phyloP scores from a whole-genome alignment of 2,888 invertebrate genomes.

The Herminia tarsipennalis region DNA sequence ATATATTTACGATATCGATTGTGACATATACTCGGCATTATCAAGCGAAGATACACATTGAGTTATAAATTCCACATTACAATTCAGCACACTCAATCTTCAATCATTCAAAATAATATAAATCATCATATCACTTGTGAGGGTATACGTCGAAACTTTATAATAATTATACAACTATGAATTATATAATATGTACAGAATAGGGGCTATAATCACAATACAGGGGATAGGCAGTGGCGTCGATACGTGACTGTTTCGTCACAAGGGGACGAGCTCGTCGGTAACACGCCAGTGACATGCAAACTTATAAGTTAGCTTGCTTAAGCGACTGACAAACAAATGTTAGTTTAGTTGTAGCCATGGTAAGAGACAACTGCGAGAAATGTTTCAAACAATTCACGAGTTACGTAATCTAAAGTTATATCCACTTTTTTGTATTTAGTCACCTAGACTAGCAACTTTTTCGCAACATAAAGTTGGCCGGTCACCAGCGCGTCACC shows the following conservation, averaged over 20 bases:
- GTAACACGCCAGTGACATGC: not conserved
- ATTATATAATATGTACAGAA: slow-evolving; percentile 10
- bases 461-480: not conserved
- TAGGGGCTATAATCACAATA: slow-evolving; percentile 13
- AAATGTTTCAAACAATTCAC: no score
- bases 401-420: no score
- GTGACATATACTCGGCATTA: no score
- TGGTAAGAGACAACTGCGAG: no score
- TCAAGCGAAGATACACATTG: no score
- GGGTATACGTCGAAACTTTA: not conserved
- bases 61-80: slow-evolving; percentile 1
- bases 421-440: no score
- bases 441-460: no score
- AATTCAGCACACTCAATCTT: not conserved
- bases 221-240: slow-evolving; percentile 12
- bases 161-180: slow-evolving; percentile 4
- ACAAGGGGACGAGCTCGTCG: not conserved
- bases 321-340: no score
- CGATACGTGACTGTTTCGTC: not conserved
- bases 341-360: no score
- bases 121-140: not conserved
- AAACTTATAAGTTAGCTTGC: no score
- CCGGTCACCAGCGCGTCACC: not conserved
- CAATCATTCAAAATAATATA: slow-evolving; percentile 4
- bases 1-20: no score